Percentiles rank a stretch among this genome's conserved stretches.
Conservation (phyloP, 2,888 invertebrate species). For the Monochamus alternatus region DNA sequence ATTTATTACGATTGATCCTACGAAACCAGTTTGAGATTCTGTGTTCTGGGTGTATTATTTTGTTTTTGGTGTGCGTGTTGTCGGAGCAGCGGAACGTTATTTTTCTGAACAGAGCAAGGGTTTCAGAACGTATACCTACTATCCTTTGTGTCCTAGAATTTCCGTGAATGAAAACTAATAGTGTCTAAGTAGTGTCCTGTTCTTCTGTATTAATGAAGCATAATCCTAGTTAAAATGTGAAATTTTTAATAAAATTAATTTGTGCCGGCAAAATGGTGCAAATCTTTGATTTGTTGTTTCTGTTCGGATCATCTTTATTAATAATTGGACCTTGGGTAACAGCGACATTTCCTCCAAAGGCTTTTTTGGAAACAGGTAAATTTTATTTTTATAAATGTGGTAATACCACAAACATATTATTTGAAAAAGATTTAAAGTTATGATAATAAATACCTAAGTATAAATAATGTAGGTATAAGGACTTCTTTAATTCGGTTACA, state of each 20-base stretch:
- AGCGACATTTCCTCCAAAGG: slow-evolving; percentile 10
- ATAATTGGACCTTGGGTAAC: not conserved
- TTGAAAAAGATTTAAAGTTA: too few species aligned
- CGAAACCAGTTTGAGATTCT: not conserved
- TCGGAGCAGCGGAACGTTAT: not conserved
- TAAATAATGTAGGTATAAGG: too few species aligned
- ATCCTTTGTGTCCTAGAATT: not conserved
- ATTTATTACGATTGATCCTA: slow-evolving; percentile 2
- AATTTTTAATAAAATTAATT: slow-evolving; percentile 7
- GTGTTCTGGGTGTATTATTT: slow-evolving; percentile 35
- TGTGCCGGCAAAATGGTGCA: slow-evolving; percentile 40
- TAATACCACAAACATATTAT: not conserved
- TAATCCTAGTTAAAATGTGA: slow-evolving; percentile 25
- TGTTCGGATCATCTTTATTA: not conserved
- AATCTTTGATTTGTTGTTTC: slow-evolving; percentile 18
- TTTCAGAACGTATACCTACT: not conserved
- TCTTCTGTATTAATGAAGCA: not conserved
- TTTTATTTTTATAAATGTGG: not conserved
- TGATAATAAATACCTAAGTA: too few species aligned
- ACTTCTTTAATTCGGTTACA: too few species aligned
- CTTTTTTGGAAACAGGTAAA: slow-evolving; percentile 22
- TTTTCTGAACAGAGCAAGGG: not conserved
- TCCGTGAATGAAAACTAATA: not conserved
- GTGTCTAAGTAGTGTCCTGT: slow-evolving; percentile 2
- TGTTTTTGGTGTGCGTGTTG: slow-evolving; percentile 31